A percentile compares a stretch with the other conserved stretches of the same genome.
Evolutionary conservation across 2,797 vertebrate species (phyloP).

Genomic region (Hypotaenidia philippensis): DNA sequence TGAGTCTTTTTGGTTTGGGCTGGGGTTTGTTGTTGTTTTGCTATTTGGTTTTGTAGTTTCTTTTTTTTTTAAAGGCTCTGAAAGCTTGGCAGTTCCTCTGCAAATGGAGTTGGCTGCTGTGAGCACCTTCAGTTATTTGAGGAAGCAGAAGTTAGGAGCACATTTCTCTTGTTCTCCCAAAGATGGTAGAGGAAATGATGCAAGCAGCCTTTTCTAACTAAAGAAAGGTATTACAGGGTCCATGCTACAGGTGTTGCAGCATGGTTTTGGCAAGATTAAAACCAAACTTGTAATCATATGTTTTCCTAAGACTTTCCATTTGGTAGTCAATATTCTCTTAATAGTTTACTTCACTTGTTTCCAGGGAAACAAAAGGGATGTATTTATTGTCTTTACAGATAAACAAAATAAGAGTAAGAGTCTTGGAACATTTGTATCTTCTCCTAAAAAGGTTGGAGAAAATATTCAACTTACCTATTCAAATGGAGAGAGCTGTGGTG

Average conservation of each 20-base stretch:
- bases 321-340: not conserved
- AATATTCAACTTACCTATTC: slow-evolving; percentile 88
- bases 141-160: not conserved
- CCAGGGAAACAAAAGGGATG: not conserved
- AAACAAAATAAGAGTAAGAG: slow-evolving; percentile 74
- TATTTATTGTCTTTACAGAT: slow-evolving; percentile 75
- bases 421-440: slow-evolving; percentile 89
- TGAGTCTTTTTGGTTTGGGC: slow-evolving; percentile 67
- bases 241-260: not conserved
- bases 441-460: slow-evolving; percentile 84
- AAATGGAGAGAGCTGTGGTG: slow-evolving; percentile 84
- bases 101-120: not conserved
- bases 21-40: not conserved
- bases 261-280: not conserved
- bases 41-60: not conserved
- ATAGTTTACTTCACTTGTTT: not conserved
- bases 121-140: not conserved
- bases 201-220: not conserved
- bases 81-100: not conserved
- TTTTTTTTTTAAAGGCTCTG: not conserved
- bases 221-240: not conserved
- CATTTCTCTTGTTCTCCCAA: not conserved
- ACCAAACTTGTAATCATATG: not conserved
- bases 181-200: not conserved
- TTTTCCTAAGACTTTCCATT: not conserved